Evolutionary conservation across 2,888 invertebrate genomes (phyloP), one percentile per base, ranked within the genome.

Genomic region (Dendrolimus houi): DNA sequence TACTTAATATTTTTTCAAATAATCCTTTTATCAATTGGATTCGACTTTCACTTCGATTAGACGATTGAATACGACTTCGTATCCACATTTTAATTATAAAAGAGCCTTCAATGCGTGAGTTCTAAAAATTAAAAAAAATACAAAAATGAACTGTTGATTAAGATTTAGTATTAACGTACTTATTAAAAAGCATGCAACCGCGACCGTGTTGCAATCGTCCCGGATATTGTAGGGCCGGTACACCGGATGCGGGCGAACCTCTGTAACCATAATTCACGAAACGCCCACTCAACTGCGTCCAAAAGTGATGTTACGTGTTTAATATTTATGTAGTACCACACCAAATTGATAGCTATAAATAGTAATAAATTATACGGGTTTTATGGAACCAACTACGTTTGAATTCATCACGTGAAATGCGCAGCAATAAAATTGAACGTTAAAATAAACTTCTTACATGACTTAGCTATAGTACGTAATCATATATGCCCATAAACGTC

Each of bases 251-350:
- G 62, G 64, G 64, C 66, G 62, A 63, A 63, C 64, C 74, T 71
- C 77, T 64, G 80, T 83, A 80, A 83, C 72, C 82, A 75, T 85
- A 82, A 81, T 79, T 83, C 83, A 83, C 72, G 70, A 64, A 70
- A 64, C 69, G 65, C 70, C 69, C 69, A 70, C 75, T 47, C 47
- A 47, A 47, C 47, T 47, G 68, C 77, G 79, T 72, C 75, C 73
- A 68, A 76, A 77, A 72, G 73, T 75, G 75, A 78, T 77, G 78
- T 69, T 73, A 68, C 74, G 75, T 74, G 71, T 72, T 70, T 73
- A 74, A 76, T 81, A 81, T 81, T 81, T 80, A 81, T 79, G 71
- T 72, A 68, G 61, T 64, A 61, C 64, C 63, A 66, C 61, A 59
- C 41, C 54, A 67, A 79, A 81, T 83, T 79, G 79, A 83, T 79